Base-by-base conservation (phyloP, 2,888 invertebrate genomes). In the Tenthredo livida region DNA sequence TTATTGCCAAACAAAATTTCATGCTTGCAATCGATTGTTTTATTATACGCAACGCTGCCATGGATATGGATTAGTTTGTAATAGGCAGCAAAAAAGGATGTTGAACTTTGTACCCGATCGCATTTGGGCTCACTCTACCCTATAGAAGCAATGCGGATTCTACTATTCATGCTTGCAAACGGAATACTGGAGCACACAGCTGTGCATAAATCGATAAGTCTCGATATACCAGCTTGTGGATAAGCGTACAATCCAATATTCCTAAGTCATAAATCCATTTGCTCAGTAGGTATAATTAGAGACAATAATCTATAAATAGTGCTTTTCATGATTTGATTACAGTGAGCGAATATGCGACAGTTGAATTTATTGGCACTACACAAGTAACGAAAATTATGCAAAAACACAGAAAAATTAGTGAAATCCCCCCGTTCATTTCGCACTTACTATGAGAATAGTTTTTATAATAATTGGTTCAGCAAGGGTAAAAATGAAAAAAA, bases 161-260 rank as follows among this genome's bases (percentile, higher is more conserved):
- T 25, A 12, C 21, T 25, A 10, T 25, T 25, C 67, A 67, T 67
- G 15, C 33, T 67, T 67, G 67, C 33, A 17, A 33, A 67, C 6
- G 67, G 15, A 6, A 67, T 33, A 33, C 67, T 17, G 25, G 6
- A 67, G 33, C 17, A 17, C 67, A 67, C 67, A 67, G 67, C 67
- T 33, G 67, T 17, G 67, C 33, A 29, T 7, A 33, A 67, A 67
- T 67, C 67, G 67, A 67, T 67, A 67, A 67, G 33, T 33, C 67
- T 33, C 25, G 17, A 21, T 33, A 67, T 33, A 12, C 33, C 33
- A 67, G 17, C 67, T 33, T 33, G 61, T 61, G 12, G 10, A 61
- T 25, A 61, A 25, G 21, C 61, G 25, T 25, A 61, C 61, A 61
- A 61, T 7, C 61, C 21, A 25, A 10, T n/a, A 67, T 33, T 67